Base-by-base conservation (phyloP, 2,113 vertebrate genomes). In the Mixornis gularis region DNA sequence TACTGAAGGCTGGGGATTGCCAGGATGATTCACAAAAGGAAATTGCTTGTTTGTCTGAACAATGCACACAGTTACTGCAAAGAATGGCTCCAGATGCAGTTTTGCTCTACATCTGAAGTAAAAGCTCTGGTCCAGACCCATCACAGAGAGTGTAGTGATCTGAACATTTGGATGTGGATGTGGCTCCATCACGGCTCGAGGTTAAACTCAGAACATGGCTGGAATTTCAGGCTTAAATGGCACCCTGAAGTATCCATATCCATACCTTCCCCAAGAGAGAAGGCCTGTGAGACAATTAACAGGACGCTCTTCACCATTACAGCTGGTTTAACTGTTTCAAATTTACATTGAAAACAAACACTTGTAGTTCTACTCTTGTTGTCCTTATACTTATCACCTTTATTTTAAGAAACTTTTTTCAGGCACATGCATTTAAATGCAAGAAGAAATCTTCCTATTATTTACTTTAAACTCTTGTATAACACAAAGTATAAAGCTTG, bases 11-110 rank as follows among this genome's bases (percentile, higher is more conserved):
- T 90, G 66, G 66, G 87, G 58, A 85, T 27, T 77, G 59, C 85
- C 89, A 85, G 74, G 24, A 62, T 70, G 64, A 89, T 78, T 89
- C 87, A 92, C 22, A 40, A 78, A 85, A 87, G 78, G 92, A 94
- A 95, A 95, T 12, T 43, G 78, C 63, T 90, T 82, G 55, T 92
- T 94, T 89, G 63, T 55, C 59, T 79, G 79, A 92, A 91, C 59
- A 87, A 87, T 34, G 78, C 76, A 59, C 48, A 36, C 17, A 3
- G 3, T 73, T 51, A 73, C 59, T 66, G 85, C 64, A 63, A 89
- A 64, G 59, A 85, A 73, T 30, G 29, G 51, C 43, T 59, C 89
- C 87, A 92, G 89, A 72, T 73, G 81, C 73, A 85, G 74, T 51
- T 62, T 70, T 24, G 17, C 51, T 66, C 59, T 51, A 20, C 30